Conservation (phyloP, 2,113 vertebrate genomes). For the Tinamus guttatus region DNA sequence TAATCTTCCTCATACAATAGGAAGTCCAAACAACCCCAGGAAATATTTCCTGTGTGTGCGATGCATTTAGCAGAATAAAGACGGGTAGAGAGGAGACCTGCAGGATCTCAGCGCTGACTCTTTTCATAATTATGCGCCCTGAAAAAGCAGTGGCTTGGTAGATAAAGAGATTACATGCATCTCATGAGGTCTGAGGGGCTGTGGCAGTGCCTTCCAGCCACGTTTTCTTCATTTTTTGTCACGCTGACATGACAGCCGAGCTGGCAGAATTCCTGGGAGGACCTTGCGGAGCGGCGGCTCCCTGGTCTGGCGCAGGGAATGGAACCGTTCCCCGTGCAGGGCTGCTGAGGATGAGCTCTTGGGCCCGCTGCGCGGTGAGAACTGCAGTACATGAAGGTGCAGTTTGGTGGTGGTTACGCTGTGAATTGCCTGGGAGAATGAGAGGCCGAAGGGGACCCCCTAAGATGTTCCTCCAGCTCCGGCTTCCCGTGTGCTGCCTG, state of each 20-base stretch:
- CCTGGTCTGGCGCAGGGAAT: background rate
- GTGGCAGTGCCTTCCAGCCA: background rate
- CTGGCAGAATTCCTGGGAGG: background rate
- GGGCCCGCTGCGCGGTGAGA: background rate
- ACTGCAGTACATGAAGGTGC: slow-evolving; percentile 5
- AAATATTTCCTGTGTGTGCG: slow-evolving; percentile 46
- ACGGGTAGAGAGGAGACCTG: background rate
- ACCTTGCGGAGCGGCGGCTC: background rate
- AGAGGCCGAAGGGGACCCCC: background rate
- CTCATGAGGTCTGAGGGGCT: background rate
- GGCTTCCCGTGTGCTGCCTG: background rate
- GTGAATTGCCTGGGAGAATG: background rate
- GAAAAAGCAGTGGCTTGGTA: background rate
- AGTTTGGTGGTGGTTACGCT: background rate
- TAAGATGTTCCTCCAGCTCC: background rate
- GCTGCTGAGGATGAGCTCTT: background rate
- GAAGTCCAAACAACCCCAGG: slow-evolving; percentile 61
- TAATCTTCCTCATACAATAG: slow-evolving; percentile 19
- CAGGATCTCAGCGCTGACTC: slow-evolving; percentile 15
- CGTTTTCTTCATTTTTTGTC: background rate
- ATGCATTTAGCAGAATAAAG: slow-evolving; percentile 27
- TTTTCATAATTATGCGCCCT: background rate
- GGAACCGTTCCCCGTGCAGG: background rate
- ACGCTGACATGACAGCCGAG: background rate
- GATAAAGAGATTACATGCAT: slow-evolving; percentile 42